Conservation (phyloP, 2,113 vertebrate species). For the Chaenocephalus aceratus region DNA sequence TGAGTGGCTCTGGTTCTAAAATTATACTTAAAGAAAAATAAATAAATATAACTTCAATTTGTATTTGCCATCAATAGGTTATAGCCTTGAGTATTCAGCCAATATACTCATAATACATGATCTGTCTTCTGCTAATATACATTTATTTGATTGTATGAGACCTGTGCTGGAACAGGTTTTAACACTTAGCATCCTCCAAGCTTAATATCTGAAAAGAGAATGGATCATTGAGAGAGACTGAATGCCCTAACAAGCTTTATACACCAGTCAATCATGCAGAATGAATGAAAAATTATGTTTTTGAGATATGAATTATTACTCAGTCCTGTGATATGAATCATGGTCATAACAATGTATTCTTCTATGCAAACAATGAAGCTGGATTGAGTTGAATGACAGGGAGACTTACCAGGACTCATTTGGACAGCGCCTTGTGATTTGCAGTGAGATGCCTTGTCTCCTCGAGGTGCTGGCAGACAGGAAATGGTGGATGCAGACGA, state of each 20-base stretch:
- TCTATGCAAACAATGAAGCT: neutral
- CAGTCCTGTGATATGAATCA: neutral
- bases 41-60: neutral
- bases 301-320: neutral
- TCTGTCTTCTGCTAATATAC: neutral
- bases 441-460: neutral
- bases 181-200: neutral
- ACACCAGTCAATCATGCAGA: neutral
- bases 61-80: neutral
- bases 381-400: neutral
- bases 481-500: neutral
- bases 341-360: neutral
- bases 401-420: neutral
- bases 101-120: neutral
- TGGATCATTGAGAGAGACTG: neutral
- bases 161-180: neutral
- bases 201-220: neutral
- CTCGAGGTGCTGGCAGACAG: constrained; percentile 11
- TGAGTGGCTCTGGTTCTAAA: neutral
- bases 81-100: neutral
- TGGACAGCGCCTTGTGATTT: neutral
- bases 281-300: neutral
- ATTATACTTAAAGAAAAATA: neutral
- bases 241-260: neutral
- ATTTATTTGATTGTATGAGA: neutral